Conservation (phyloP, 2,888 invertebrate species). For the Poecilobothrus nobilitatus region DNA sequence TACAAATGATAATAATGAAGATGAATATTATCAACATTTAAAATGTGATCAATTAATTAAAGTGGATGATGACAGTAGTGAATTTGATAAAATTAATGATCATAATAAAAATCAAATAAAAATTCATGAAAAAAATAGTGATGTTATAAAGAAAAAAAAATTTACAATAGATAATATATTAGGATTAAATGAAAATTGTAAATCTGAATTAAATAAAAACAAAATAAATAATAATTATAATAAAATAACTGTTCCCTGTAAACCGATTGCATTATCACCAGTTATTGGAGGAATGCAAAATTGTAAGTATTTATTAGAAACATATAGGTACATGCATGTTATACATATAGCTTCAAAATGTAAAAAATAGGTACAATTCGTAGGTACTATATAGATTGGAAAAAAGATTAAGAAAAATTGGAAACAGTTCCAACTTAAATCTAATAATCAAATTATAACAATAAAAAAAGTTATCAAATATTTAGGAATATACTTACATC, state of each 20-base stretch:
- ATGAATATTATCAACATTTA: neutral
- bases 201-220: slow-evolving; percentile 11
- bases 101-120: neutral
- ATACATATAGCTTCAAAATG: no score
- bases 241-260: slow-evolving; percentile 16
- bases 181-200: slow-evolving; percentile 24
- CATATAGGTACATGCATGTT: no score
- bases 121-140: slow-evolving; percentile 16
- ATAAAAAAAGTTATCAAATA: no score
- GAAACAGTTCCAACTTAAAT: no score
- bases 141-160: slow-evolving; percentile 24
- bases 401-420: no score
- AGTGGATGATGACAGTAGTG: neutral
- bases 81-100: slow-evolving; percentile 9
- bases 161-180: slow-evolving; percentile 35
- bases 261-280: slow-evolving; percentile 23
- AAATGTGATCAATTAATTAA: slow-evolving; percentile 10
- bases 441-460: no score
- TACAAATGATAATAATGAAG: slow-evolving; percentile 8
- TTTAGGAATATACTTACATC: no score
- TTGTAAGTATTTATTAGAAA: neutral
- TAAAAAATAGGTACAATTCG: no score
- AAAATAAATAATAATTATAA: neutral
- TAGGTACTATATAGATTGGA: no score
- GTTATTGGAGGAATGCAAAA: slow-evolving; percentile 8